Conservation (phyloP, 2,888 invertebrate species). For the Pedicia rivosa region DNA sequence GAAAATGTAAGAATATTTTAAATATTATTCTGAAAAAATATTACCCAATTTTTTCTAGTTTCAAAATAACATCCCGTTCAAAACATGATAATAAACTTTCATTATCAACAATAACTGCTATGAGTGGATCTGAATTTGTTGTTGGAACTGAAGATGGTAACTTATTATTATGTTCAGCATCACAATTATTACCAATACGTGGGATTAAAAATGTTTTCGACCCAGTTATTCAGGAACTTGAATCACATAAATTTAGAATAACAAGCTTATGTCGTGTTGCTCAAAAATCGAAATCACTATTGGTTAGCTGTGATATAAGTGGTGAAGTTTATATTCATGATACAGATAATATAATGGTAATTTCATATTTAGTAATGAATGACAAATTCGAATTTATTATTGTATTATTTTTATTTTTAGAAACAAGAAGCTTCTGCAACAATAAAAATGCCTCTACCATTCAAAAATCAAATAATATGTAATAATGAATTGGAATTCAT, state of each 20-base stretch:
- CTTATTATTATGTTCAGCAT: conserved; percentile 21
- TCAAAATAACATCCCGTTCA: conserved; percentile 7
- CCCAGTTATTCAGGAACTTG: conserved; percentile 15
- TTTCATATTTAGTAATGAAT: no score
- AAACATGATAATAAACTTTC: conserved; percentile 10
- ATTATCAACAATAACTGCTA: conserved; percentile 19
- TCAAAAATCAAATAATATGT: conserved; percentile 24
- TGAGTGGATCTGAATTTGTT: conserved; percentile 20
- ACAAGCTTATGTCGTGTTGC: conserved; percentile 18
- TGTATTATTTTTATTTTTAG: background rate
- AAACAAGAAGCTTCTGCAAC: conserved; percentile 16
- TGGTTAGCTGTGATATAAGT: conserved; percentile 27
- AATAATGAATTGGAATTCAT: conserved; percentile 21
- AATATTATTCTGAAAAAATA: background rate
- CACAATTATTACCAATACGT: conserved; percentile 13
- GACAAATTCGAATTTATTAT: background rate
- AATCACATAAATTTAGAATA: conserved; percentile 24
- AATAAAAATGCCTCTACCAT: conserved; percentile 26
- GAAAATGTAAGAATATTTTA: conserved; percentile 18
- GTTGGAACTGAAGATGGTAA: conserved; percentile 25
- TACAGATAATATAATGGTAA: conserved; percentile 17
- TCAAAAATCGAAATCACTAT: conserved; percentile 16
- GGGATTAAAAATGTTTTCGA: conserved; percentile 9
- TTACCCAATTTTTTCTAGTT: conserved; percentile 6
- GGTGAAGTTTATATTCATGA: conserved; percentile 27